These are phyloP conservation scores for Calcarius ornatus DNA, from an alignment of 2,113 vertebrate species.

Conservation along the genomic window DNA sequence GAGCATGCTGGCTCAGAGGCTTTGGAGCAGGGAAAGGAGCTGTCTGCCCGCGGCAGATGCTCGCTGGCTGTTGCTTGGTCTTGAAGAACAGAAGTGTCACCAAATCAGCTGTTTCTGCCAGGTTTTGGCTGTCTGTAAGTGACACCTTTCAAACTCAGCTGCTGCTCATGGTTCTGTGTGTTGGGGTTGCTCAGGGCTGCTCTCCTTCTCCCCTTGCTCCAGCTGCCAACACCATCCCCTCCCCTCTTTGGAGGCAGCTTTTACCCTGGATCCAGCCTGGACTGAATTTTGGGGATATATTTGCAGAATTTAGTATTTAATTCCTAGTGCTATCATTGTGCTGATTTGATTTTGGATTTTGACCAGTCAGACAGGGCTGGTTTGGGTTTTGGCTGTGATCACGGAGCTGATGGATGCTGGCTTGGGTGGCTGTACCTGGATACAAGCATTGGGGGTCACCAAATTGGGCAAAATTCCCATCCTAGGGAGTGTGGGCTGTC, in stretches of 20 bases:
- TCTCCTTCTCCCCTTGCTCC: not conserved
- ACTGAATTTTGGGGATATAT: not conserved
- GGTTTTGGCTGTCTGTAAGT: not conserved
- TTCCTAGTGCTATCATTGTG: fast-evolving
- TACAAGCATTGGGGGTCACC: fast-evolving
- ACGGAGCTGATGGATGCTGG: not conserved
- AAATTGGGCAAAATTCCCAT: not conserved
- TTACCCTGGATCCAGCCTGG: not conserved
- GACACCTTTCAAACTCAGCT: slow-evolving; percentile 12
- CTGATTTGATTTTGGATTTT: not conserved
- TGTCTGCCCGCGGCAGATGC: not conserved
- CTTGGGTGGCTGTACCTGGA: not conserved
- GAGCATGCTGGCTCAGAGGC: not conserved
- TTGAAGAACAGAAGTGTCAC: not conserved
- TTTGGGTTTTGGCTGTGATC: fast-evolving
- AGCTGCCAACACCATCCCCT: not conserved
- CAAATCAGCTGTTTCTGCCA: not conserved
- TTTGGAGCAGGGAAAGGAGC: not conserved
- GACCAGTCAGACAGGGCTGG: fast-evolving
- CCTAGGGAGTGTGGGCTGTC: fast-evolving
- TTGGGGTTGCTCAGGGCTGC: not conserved
- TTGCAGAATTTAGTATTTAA: not conserved
- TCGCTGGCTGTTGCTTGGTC: not conserved
- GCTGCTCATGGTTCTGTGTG: not conserved
- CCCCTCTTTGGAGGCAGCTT: not conserved